phyloP scores from a whole-genome alignment of 1,140 invertebrate genomes.

The Pentalonia nigronervosa region DNA sequence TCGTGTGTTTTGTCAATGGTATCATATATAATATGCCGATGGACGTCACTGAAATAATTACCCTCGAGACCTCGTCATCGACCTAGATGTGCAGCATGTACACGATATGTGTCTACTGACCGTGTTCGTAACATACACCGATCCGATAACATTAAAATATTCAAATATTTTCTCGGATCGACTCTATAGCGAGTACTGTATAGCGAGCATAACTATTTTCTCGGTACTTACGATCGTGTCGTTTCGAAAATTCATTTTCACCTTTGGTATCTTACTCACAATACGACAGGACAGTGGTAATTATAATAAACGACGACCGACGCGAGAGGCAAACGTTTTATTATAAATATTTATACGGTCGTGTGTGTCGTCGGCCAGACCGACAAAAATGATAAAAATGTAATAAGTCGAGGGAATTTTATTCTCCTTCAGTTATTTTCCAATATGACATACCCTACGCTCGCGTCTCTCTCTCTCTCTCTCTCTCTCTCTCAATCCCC shows the following conservation, averaged over 20 bases:
- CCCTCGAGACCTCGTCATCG: background rate
- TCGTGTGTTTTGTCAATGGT: background rate
- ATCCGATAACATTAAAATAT: background rate
- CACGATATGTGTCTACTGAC: background rate
- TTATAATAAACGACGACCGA: background rate
- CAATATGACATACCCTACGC: background rate
- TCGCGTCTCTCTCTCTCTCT: background rate
- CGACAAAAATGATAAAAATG: slow-evolving; percentile 52
- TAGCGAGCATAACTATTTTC: background rate
- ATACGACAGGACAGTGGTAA: background rate
- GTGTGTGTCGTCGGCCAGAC: background rate
- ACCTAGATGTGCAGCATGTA: background rate
- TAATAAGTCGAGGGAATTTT: slow-evolving; percentile 42
- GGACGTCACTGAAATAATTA: background rate
- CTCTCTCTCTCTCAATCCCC: background rate
- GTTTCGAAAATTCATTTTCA: background rate
- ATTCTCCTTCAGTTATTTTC: slow-evolving; percentile 46
- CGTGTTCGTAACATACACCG: background rate
- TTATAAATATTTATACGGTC: background rate
- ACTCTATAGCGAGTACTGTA: background rate
- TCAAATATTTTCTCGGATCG: background rate
- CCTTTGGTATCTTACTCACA: background rate
- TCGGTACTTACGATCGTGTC: background rate
- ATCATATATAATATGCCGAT: background rate
- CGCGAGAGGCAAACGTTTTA: background rate